Base-by-base conservation (phyloP, 2,113 vertebrate species). In the Nothocercus julius region DNA sequence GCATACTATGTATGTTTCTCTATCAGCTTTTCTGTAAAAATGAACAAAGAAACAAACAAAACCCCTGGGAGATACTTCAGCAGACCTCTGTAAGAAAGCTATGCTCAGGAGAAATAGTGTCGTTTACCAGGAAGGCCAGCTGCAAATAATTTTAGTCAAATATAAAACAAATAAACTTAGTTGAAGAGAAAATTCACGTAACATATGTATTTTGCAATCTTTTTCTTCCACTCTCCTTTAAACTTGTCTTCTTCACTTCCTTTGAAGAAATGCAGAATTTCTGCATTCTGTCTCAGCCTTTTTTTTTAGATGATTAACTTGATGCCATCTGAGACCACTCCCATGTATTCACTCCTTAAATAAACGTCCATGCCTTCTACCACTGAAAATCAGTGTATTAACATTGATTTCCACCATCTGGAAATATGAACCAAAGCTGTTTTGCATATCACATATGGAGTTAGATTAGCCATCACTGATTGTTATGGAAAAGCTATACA, bases 291-390 rank as follows among this genome's bases (percentile, higher is more conserved):
- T n/a, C 10, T 68, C 3, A 3, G 34, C 44, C 4, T 68, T 84
- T 63, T 63, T 34, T 79, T 68, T 49, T 19, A 54, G 8, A 19
- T 27, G 5, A 7, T n/a, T 30, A 44, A 28, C 20, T 17, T 74
- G 12, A 32, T 7, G 28, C 13, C 4, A 47, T 34, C 40, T 40
- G 30, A 84, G 10, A 38, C 2, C 40, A 74, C 21, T 5, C 16
- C 11, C 21, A 16, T 16, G 2, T 11, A n/a, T 75, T 79, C 38
- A 17, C 7, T 58, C 10, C 4, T 21, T 32, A 1, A 1, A 21
- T 32, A 61, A 67, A 42, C 9, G 4, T 53, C 67, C 18, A 16
- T 42, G 61, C 20, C 13, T 36, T 77, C 44, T 72, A 25, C 6
- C 19, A 36, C 53, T 68, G 66, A 38, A 87, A 62, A 24, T 44